Base-by-base conservation (phyloP, 2,797 vertebrate species). In the Cyprinodon diabolis region DNA sequence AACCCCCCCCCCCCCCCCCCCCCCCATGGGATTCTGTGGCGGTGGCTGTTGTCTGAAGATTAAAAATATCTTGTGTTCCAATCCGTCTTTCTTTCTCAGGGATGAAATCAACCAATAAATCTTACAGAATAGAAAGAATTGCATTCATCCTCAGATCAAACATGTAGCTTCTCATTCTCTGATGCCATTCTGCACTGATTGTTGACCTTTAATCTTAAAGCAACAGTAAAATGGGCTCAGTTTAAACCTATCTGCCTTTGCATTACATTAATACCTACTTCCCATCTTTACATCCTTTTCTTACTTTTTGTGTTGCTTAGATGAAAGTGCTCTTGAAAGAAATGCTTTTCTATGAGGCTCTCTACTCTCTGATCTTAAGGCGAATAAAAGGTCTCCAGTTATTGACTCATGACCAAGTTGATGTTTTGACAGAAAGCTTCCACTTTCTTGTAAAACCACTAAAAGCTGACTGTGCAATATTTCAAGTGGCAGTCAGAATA, bases 1-100 rank as follows among this genome's bases (percentile, higher is more conserved):
- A 54, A 37, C 19, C 57, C 15, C 17, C 40, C 71, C 73, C 30
- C 35, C 37, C 60, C 37, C 57, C 15, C 60, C 37, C 57, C 15
- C 8, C 40, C 71, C 73, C 37, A 43, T 63, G 52, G 69, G 69
- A 72, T 58, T 37, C 48, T 17, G 8, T 47, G 73, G 71, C 70
- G 60, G 47, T 68, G 51, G 55, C 68, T 84, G 76, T 68, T 76
- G 74, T 76, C 49, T 65, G 37, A 49, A 54, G 69, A 81, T 86
- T 81, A 79, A 75, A 85, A 84, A 86, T 88, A 87, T 76, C 80
- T 83, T 23, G 14, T 51, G 69, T 79, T 81, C 51, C 68, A 49
- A 84, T 81, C 69, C 40, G 23, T 76, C 75, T 76, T 52, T 14
- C 66, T 70, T 70, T 68, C 48, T 68, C 49, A 8, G 45, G 21